Conservation (phyloP, 1,140 invertebrate genomes). For the Zaprionus ghesquierei region DNA sequence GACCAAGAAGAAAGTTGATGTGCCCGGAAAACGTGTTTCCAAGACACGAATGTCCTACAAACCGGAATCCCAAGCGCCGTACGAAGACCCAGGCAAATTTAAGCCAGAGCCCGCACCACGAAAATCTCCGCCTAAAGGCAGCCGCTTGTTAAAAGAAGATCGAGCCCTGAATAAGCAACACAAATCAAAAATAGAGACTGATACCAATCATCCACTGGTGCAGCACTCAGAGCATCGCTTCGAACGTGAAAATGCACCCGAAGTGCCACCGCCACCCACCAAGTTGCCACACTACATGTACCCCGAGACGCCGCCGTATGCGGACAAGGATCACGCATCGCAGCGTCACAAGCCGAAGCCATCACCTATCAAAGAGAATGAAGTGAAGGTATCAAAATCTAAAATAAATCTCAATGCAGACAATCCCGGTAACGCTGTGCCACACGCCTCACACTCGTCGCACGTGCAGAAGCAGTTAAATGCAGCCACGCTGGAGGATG, state of each 20-base stretch:
- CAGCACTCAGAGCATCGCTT: conserved; percentile 91
- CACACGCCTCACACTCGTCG: conserved; percentile 4
- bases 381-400: conserved; percentile 68
- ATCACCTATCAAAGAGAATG: conserved; percentile 78
- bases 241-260: conserved; percentile 85
- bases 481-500: conserved; percentile 85
- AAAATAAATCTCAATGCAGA: conserved; percentile 56
- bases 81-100: conserved; percentile 82
- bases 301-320: conserved; percentile 83
- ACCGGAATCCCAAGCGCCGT: conserved; percentile 45
- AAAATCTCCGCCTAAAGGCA: conserved; percentile 67
- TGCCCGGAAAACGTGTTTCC: conserved; percentile 83
- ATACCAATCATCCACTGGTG: conserved; percentile 86
- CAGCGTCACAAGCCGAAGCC: conserved; percentile 56
- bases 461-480: conserved; percentile 73
- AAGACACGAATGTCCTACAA: conserved; percentile 79
- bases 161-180: conserved; percentile 70
- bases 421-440: conserved; percentile 19
- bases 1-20: conserved; percentile 46
- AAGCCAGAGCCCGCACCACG: conserved; percentile 81
- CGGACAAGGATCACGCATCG: conserved; percentile 29
- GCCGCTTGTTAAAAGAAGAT: conserved; percentile 72
- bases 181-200: conserved; percentile 66
- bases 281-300: conserved; percentile 87
- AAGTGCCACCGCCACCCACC: conserved; percentile 87